These are phyloP conservation scores for Porites evermanni DNA, from an alignment of 92 coral and sea anemone species.

Conservation along the genomic window DNA sequence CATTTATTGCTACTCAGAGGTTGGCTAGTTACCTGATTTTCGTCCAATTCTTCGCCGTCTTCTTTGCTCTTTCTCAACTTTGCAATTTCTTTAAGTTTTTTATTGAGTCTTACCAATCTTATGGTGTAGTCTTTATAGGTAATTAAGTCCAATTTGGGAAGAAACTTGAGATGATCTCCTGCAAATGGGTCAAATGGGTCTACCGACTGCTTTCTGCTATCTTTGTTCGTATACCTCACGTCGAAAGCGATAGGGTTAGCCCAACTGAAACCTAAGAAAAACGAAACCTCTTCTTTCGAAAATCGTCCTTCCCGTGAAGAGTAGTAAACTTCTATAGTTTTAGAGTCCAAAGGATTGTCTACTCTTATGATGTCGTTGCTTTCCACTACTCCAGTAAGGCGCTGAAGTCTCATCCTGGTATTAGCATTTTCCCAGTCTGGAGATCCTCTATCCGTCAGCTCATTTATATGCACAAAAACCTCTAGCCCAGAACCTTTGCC, in stretches of 20 bases:
- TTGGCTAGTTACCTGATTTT: constrained; percentile 23
- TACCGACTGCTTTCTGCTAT: neutral
- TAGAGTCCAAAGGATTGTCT: constrained; percentile 12
- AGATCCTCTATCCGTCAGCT: constrained; percentile 2
- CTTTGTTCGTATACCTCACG: constrained; percentile 9
- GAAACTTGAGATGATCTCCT: neutral
- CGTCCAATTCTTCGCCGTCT: neutral
- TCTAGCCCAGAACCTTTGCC: constrained; percentile 24
- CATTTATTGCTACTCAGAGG: too few relatives aligned
- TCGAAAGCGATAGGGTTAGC: constrained; percentile 33
- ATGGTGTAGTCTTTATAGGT: constrained; percentile 7
- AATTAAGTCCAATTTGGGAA: neutral
- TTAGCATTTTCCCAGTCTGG: neutral
- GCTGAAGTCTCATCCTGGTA: neutral
- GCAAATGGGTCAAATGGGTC: neutral
- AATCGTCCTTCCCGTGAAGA: constrained; percentile 42
- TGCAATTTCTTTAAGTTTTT: constrained; percentile 2
- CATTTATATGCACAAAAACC: constrained; percentile 27
- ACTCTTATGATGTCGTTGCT: constrained; percentile 11
- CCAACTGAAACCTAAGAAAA: constrained; percentile 57
- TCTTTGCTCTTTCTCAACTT: neutral
- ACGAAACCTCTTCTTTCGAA: constrained; percentile 61
- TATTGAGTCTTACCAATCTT: neutral
- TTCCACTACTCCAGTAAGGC: constrained; percentile 8
- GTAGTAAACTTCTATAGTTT: constrained; percentile 37